Percentiles rank a stretch among this genome's conserved stretches.
Evolutionary conservation across 2,888 invertebrate species (phyloP).

Genomic region (Apantesis nais): DNA sequence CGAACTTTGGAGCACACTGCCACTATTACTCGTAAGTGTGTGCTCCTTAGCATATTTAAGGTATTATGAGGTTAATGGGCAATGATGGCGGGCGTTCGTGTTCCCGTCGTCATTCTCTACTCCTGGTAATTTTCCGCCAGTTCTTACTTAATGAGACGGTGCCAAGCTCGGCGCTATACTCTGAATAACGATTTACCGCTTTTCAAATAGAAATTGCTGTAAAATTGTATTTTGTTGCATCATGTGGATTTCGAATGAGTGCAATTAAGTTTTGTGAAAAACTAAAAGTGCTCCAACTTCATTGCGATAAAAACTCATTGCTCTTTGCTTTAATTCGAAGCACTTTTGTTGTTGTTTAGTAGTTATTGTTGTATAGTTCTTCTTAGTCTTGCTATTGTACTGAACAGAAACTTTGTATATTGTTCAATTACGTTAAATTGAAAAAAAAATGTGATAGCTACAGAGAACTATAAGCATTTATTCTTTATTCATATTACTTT

Average conservation of each 20-base stretch:
- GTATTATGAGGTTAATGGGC: slow-evolving; percentile 80
- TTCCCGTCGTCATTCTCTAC: slow-evolving; percentile 53
- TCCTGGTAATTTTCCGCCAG: slow-evolving; percentile 69
- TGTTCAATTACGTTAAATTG: neutral
- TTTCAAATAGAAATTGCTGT: slow-evolving; percentile 38
- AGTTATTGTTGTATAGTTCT: neutral
- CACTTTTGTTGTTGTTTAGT: neutral
- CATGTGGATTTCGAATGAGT: slow-evolving; percentile 5
- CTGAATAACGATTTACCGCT: slow-evolving; percentile 27
- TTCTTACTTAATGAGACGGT: slow-evolving; percentile 64
- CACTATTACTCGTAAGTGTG: slow-evolving; percentile 64
- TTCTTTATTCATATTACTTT: neutral
- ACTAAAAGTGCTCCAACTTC: neutral
- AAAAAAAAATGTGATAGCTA: neutral
- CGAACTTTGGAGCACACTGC: slow-evolving; percentile 54
- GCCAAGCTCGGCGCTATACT: slow-evolving; percentile 31
- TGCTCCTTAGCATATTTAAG: slow-evolving; percentile 79
- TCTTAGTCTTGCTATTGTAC: neutral
- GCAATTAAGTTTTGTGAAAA: neutral
- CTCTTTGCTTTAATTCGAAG: neutral
- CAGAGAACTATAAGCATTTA: neutral
- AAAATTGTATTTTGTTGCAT: slow-evolving; percentile 11
- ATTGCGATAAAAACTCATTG: neutral
- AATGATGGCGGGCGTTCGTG: slow-evolving; percentile 65
- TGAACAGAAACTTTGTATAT: neutral